phyloP scores from a whole-genome alignment of 2,797 vertebrate genomes.

The Galaxias olidus region DNA sequence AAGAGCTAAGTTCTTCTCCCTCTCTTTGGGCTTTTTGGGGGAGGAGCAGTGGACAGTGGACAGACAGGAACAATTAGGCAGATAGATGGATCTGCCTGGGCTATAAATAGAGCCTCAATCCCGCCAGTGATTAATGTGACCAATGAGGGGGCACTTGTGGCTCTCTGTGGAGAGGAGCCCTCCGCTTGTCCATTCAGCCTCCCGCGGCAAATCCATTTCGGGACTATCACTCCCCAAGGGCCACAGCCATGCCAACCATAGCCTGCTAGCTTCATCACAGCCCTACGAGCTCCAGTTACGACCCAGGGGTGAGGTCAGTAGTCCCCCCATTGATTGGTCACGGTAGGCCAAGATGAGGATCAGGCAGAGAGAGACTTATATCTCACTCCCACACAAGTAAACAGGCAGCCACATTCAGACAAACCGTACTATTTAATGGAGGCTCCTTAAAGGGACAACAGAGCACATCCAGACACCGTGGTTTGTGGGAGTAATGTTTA shows the following conservation, averaged over 20 bases:
- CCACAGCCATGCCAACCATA: conserved; percentile 45
- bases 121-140: conserved; percentile 19
- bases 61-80: conserved; percentile 46
- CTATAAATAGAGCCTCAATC: conserved; percentile 6
- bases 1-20: conserved; percentile 2
- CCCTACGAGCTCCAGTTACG: conserved; percentile 66
- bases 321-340: conserved; percentile 65
- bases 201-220: conserved; percentile 50
- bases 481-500: conserved; percentile 51
- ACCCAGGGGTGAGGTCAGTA: conserved; percentile 69
- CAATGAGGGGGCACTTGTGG: conserved; percentile 37
- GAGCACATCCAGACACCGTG: conserved; percentile 40
- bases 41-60: conserved; percentile 29
- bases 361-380: conserved; percentile 34
- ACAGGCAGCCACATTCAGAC: conserved; percentile 28
- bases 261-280: conserved; percentile 59
- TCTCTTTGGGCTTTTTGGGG: conserved; percentile 16
- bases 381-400: conserved; percentile 42
- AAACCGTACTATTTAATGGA: conserved; percentile 36
- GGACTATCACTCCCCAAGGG: conserved; percentile 53
- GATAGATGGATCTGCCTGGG: conserved; percentile 8
- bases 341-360: conserved; percentile 30
- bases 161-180: conserved; percentile 41
- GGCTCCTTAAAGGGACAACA: conserved; percentile 37
- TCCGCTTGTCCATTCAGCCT: conserved; percentile 40